These are phyloP conservation scores for Thaleichthys pacificus DNA, from an alignment of 2,797 vertebrate species.

Conservation along the genomic window DNA sequence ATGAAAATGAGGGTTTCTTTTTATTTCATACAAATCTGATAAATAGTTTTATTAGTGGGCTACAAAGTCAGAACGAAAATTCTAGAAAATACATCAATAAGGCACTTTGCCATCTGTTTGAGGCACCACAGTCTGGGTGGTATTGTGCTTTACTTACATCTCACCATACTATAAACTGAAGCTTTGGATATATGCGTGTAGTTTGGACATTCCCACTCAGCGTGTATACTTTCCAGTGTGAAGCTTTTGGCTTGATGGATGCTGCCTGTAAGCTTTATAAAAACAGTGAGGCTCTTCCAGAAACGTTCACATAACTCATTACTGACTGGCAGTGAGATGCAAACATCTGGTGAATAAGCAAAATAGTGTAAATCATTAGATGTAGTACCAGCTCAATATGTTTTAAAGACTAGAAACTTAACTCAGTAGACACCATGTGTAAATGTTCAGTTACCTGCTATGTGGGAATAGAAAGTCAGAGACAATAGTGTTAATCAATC, in stretches of 20 bases:
- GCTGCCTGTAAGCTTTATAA: not conserved
- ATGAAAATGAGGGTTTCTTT: conserved; percentile 9
- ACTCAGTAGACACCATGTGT: conserved; percentile 24
- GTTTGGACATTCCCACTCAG: not conserved
- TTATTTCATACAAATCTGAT: not conserved
- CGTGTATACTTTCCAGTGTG: conserved; percentile 10
- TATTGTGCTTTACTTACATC: not conserved
- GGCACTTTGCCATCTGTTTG: conserved; percentile 4
- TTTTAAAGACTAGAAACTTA: conserved; percentile 14
- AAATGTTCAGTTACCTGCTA: conserved; percentile 36
- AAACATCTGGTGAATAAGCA: conserved; percentile 29
- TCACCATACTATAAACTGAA: not conserved
- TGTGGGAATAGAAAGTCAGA: conserved; percentile 21
- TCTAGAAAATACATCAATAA: not conserved
- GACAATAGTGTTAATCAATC: not conserved
- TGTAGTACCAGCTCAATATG: not conserved
- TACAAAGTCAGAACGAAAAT: not conserved
- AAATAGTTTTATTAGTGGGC: too few species aligned
- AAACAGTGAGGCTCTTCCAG: conserved; percentile 17
- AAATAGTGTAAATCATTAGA: conserved; percentile 16
- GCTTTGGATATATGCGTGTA: not conserved
- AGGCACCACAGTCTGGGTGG: not conserved
- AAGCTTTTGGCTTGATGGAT: conserved; percentile 12
- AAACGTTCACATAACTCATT: not conserved
- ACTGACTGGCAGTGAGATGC: not conserved